phyloP scores from a whole-genome alignment of 2,113 vertebrate genomes.

The Ascaphus truei region DNA sequence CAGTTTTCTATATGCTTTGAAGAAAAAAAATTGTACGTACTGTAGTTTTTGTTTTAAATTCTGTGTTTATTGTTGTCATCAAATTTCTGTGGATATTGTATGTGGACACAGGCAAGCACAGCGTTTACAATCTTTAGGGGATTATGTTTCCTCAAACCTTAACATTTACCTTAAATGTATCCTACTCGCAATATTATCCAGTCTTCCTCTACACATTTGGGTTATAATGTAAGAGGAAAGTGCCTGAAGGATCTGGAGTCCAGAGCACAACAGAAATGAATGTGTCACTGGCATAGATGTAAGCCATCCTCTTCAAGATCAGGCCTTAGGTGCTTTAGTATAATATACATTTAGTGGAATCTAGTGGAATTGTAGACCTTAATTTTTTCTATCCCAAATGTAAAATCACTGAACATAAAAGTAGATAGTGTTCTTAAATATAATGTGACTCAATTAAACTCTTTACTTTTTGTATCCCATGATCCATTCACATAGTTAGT shows the following conservation, averaged over 20 bases:
- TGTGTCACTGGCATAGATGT: constrained; percentile 36
- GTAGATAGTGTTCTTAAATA: too few species aligned
- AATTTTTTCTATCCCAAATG: too few species aligned
- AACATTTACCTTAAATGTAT: constrained; percentile 54
- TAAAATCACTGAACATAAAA: too few species aligned
- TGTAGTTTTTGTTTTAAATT: too few species aligned
- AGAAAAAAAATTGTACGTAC: too few species aligned
- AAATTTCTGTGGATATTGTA: constrained; percentile 42
- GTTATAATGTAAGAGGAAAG: constrained; percentile 43
- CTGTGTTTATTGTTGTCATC: constrained; percentile 38
- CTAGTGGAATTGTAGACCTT: too few species aligned
- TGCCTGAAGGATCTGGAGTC: constrained; percentile 50
- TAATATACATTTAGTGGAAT: constrained; percentile 5
- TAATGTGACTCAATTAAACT: too few species aligned
- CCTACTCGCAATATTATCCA: constrained; percentile 50
- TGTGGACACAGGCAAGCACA: constrained; percentile 41
- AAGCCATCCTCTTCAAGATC: constrained; percentile 33
- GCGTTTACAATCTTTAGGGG: constrained; percentile 55
- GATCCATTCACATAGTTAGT: too few species aligned
- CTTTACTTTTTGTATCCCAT: too few species aligned
- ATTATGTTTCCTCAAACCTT: constrained; percentile 59
- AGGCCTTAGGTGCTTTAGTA: constrained; percentile 15
- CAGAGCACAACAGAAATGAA: constrained; percentile 28
- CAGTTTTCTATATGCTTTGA: too few species aligned
- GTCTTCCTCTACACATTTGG: constrained; percentile 41